Base-by-base conservation (phyloP, 2,113 vertebrate genomes). In the Pomatorhinus ruficollis region DNA sequence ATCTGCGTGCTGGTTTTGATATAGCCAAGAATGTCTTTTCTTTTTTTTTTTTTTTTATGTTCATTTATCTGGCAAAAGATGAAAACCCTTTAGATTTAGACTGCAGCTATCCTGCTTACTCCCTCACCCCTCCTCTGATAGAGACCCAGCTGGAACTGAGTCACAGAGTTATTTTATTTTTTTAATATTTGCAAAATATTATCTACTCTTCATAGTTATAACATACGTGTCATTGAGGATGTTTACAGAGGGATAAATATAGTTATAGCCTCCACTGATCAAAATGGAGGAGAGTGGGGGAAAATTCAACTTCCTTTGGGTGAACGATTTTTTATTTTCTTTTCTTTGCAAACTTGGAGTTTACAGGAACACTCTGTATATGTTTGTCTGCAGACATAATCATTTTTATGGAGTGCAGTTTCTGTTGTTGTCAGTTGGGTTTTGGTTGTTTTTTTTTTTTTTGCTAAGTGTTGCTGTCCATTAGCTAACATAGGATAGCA, bases 61-160 rank as follows among this genome's bases (percentile, higher is more conserved):
- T 20, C 7, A 16, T 90, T 93, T 83, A 45, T 81, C 82, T 94
- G 76, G 63, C 59, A 92, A 50, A 83, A 88, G 68, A 83, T 92
- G 50, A 93, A 90, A 90, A 47, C 21, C 10, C 12, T 63, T 56
- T 88, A 74, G 68, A 78, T 91, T 93, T 87, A 85, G 74, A 85
- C n/a, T 50, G 23, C 57, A 25, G 21, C 92, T 90, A 89, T 31
- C 79, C 21, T 89, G 9, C 56, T 91, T 89, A 45, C 52, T 89
- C 49, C 52, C n/a, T 61, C 14, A 23, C 9, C 31, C 9, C 22
- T 83, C 89, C 95, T 94, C 54, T 95, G 88, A 79, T 87, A 78
- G 12, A 89, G 64, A 45, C 86, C 95, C 88, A 96, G 56, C 83
- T 97, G 31, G 63, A 95, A 74, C 39, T 69, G 54, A 95, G 94